These are phyloP conservation scores for Diceros bicornis DNA, from an alignment of 2,797 vertebrate genomes.

Conservation along the genomic window DNA sequence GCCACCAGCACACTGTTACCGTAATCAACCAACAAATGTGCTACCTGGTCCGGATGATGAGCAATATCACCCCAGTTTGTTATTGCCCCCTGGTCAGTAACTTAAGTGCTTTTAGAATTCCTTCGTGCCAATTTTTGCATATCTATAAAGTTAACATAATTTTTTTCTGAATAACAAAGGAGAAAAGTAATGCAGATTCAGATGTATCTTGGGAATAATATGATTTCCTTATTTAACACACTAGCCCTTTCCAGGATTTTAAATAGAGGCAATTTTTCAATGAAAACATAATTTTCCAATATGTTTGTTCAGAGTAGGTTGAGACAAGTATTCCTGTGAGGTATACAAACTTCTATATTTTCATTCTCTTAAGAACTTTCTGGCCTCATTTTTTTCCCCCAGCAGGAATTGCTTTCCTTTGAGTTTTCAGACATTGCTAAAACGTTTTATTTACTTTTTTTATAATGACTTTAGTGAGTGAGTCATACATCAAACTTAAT, in stretches of 20 bases:
- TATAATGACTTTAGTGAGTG: constrained; percentile 82
- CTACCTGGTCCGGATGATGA: background rate
- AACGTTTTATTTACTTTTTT: constrained; percentile 86
- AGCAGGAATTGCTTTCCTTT: constrained; percentile 72
- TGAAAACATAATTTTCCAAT: constrained; percentile 78
- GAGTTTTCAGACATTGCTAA: constrained; percentile 82
- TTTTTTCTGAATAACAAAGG: constrained; percentile 37
- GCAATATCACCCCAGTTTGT: background rate
- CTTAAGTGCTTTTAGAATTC: background rate
- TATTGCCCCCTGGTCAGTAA: background rate
- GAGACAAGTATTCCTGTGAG: constrained; percentile 74
- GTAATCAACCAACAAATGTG: background rate
- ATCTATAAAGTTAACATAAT: background rate
- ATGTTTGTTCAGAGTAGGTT: constrained; percentile 70
- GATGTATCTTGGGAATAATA: constrained; percentile 60
- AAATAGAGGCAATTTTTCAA: constrained; percentile 76
- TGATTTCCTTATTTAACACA: constrained; percentile 74
- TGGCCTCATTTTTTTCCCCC: constrained; percentile 23
- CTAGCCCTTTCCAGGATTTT: constrained; percentile 70
- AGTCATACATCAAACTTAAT: constrained; percentile 85
- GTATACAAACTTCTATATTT: constrained; percentile 70
- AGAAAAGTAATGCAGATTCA: constrained; percentile 66
- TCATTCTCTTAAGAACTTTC: constrained; percentile 64
- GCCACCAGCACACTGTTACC: background rate
- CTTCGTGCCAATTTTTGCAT: constrained; percentile 41